phyloP scores from a whole-genome alignment of 1,140 invertebrate genomes.

The Bathynomus jamesi region DNA sequence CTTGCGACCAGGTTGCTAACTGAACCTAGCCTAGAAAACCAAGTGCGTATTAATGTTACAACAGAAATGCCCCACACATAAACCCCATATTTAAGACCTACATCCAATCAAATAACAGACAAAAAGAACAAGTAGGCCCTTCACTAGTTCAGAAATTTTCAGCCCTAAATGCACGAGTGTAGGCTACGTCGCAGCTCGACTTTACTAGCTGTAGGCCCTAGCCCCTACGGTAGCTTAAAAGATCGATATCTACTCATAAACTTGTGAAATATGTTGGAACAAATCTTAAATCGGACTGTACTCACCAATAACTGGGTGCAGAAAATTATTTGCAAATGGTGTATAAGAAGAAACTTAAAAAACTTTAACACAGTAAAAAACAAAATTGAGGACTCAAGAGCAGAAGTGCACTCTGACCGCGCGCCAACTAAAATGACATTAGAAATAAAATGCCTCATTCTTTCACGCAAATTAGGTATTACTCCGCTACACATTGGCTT shows the following conservation, averaged over 20 bases:
- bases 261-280: not conserved
- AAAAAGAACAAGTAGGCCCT: too few relatives aligned
- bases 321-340: not conserved
- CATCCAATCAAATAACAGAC: too few relatives aligned
- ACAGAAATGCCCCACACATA: too few relatives aligned
- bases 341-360: not conserved
- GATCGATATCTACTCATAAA: not conserved
- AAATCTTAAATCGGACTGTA: not conserved
- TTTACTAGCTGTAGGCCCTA: not conserved
- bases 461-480: not conserved
- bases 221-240: not conserved
- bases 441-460: not conserved
- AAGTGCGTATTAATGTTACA: too few relatives aligned
- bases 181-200: too few relatives aligned
- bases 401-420: not conserved
- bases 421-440: not conserved
- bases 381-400: conserved; percentile 1
- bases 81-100: too few relatives aligned
- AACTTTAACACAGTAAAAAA: not conserved
- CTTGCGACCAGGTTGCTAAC: too few relatives aligned
- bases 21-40: too few relatives aligned
- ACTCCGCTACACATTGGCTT: not conserved
- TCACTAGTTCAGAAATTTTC: too few relatives aligned
- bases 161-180: too few relatives aligned
- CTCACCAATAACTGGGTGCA: not conserved